A percentile compares a stretch with the other conserved stretches of the same genome.
Conservation (phyloP, 2,797 vertebrate species). For the Pangasius djambal region DNA sequence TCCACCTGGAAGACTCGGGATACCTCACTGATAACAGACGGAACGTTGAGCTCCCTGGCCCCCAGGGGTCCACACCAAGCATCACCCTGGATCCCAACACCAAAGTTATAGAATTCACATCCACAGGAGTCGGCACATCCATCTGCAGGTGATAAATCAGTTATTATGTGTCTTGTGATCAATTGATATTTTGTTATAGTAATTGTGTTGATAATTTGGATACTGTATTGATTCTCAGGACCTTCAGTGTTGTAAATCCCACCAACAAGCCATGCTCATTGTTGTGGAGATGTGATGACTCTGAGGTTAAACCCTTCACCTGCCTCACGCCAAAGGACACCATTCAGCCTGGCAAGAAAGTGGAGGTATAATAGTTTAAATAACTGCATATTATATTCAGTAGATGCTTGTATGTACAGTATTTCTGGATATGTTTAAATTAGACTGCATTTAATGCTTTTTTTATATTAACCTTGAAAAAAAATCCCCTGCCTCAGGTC, state of each 20-base stretch:
- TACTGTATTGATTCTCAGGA: conserved; percentile 67
- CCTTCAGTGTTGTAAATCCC: conserved; percentile 85
- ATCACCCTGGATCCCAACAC: conserved; percentile 69
- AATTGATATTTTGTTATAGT: neutral
- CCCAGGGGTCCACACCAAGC: conserved; percentile 46
- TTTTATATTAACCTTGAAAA: conserved; percentile 11
- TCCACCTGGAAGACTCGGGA: conserved; percentile 82
- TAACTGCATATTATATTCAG: neutral
- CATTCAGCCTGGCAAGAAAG: conserved; percentile 81
- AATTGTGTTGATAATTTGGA: neutral
- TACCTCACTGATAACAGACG: conserved; percentile 70
- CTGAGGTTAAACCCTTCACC: conserved; percentile 68
- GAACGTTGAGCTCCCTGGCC: conserved; percentile 63
- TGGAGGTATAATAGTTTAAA: conserved; percentile 73
- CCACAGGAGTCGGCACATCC: conserved; percentile 72
- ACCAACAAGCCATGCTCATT: conserved; percentile 81
- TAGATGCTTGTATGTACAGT: neutral
- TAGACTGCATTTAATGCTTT: neutral
- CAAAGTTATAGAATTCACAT: conserved; percentile 80
- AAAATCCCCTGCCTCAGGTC: conserved; percentile 68
- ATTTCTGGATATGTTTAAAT: neutral
- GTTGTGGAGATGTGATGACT: conserved; percentile 82
- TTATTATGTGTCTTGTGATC: neutral
- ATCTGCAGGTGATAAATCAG: conserved; percentile 70
- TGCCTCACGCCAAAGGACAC: conserved; percentile 78